Evolutionary conservation across 2,888 invertebrate genomes (phyloP).

Genomic region (Steromphala cineraria): DNA sequence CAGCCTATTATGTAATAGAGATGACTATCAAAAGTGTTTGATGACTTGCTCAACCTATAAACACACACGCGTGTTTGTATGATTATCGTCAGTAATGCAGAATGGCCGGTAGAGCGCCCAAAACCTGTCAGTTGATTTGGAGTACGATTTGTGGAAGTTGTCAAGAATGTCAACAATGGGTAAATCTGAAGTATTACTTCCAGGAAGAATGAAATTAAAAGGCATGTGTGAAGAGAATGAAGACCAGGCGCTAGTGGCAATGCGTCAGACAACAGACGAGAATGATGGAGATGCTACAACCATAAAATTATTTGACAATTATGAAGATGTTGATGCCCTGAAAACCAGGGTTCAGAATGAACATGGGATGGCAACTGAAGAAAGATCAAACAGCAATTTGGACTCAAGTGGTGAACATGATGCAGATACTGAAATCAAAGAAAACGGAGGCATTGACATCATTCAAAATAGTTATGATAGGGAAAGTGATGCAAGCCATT

Average conservation of each 20-base stretch:
- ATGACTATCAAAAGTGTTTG: neutral
- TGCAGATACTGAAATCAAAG: neutral
- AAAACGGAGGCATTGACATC: neutral
- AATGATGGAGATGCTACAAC: constrained; percentile 12
- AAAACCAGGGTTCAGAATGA: constrained; percentile 43
- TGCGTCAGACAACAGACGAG: constrained; percentile 25
- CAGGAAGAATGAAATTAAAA: constrained; percentile 40
- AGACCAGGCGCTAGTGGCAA: constrained; percentile 22
- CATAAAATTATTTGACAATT: constrained; percentile 28
- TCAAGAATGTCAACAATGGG: constrained; percentile 36
- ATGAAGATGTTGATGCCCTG: constrained; percentile 54
- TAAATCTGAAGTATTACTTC: constrained; percentile 7
- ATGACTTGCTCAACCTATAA: neutral
- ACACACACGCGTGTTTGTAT: neutral
- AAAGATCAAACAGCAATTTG: neutral
- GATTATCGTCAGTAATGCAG: neutral
- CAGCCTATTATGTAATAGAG: neutral
- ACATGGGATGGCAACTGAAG: neutral
- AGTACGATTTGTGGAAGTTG: neutral
- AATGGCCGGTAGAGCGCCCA: neutral
- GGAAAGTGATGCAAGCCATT: neutral
- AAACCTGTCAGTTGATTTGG: neutral
- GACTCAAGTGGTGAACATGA: neutral
- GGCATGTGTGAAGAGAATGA: constrained; percentile 44
- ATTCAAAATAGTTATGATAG: neutral